Percentiles rank a stretch among this genome's conserved stretches.
phyloP scores from a whole-genome alignment of 2,113 vertebrate species.

The Cygnus atratus region DNA sequence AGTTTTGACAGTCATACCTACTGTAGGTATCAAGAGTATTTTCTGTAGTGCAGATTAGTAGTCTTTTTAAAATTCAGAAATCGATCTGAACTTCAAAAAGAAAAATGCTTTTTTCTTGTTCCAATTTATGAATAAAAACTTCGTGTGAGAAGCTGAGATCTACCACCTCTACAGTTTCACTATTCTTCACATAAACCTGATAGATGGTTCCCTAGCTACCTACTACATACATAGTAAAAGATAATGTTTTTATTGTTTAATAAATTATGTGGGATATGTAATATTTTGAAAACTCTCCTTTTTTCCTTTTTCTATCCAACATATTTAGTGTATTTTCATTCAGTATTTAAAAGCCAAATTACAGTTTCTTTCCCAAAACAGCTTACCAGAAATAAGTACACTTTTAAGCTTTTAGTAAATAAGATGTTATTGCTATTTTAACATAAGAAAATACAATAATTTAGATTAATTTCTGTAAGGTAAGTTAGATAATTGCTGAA shows the following conservation, averaged over 20 bases:
- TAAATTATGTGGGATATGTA: not conserved
- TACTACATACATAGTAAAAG: not conserved
- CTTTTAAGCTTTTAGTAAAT: constrained; percentile 5
- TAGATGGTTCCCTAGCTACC: constrained; percentile 18
- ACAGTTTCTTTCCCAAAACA: not conserved
- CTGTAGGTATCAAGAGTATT: not conserved
- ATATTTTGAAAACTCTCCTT: not conserved
- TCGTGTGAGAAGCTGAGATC: not conserved
- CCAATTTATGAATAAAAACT: constrained; percentile 33
- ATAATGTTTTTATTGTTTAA: not conserved
- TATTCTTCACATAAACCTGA: not conserved
- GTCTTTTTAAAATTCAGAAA: constrained; percentile 7
- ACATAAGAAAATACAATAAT: not conserved
- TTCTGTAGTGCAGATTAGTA: constrained; percentile 15
- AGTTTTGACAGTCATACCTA: not conserved
- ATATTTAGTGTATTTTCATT: not conserved
- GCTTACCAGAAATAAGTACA: not conserved
- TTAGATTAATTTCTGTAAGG: not conserved
- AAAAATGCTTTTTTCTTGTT: constrained; percentile 10
- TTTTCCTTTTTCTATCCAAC: not conserved
- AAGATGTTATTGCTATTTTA: not conserved
- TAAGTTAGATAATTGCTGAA: constrained; percentile 3
- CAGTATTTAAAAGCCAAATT: not conserved
- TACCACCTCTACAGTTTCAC: not conserved
- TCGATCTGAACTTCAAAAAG: not conserved